phyloP scores from a whole-genome alignment of 2,113 vertebrate species.

The Cynoglossus semilaevis region DNA sequence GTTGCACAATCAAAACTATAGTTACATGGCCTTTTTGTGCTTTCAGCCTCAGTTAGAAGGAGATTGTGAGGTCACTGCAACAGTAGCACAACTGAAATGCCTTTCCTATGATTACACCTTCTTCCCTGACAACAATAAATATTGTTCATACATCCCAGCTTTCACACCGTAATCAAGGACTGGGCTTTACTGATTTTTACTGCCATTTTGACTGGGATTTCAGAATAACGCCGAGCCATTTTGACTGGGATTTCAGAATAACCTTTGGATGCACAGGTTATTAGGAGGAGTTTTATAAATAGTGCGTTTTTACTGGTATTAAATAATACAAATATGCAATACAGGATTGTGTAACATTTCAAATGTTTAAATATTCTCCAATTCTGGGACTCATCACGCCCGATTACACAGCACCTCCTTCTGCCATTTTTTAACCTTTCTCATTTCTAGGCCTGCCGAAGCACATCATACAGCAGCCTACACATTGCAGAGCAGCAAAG shows the following conservation, averaged over 20 bases:
- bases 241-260: constrained; percentile 22
- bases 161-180: constrained; percentile 3
- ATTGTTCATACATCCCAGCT: constrained; percentile 8
- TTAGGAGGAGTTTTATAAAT: constrained; percentile 35
- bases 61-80: constrained; percentile 49
- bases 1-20: constrained; percentile 65
- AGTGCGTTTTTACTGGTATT: constrained; percentile 17
- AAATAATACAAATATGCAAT: constrained; percentile 40
- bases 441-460: constrained; percentile 59
- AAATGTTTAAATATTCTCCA: too few species aligned
- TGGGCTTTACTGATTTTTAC: constrained; percentile 15
- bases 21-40: constrained; percentile 3
- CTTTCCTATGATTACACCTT: constrained; percentile 44
- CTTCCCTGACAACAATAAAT: constrained; percentile 40
- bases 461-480: constrained; percentile 44
- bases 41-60: constrained; percentile 21
- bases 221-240: constrained; percentile 16
- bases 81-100: constrained; percentile 33
- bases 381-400: constrained; percentile 26
- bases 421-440: constrained; percentile 49
- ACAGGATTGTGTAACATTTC: constrained; percentile 7
- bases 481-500: constrained; percentile 45
- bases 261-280: constrained; percentile 34
- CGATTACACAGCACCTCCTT: constrained; percentile 35
- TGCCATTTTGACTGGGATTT: constrained; percentile 15